Conservation (phyloP, 2,797 vertebrate species). For the Spea hammondii region DNA sequence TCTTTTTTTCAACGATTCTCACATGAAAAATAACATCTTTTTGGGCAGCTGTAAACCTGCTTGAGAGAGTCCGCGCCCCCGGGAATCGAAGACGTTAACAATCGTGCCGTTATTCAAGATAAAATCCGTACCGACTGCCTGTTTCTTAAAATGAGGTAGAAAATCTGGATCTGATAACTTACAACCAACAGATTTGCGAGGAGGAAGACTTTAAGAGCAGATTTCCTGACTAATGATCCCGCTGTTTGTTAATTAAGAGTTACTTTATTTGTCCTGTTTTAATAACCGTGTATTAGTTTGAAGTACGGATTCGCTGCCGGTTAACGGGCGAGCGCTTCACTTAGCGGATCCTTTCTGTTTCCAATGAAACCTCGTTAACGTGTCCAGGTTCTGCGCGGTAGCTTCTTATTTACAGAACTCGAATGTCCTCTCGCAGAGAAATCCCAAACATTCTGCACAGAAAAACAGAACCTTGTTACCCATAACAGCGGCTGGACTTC, state of each 20-base stretch:
- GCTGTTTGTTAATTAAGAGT: no score
- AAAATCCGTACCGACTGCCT: no score
- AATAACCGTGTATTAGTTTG: no score
- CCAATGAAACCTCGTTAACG: neutral
- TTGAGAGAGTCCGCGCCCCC: neutral
- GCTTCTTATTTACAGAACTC: slow-evolving; percentile 10
- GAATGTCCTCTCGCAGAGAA: slow-evolving; percentile 5
- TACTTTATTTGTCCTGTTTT: no score
- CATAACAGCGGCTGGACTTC: neutral
- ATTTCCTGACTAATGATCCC: no score
- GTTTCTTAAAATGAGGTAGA: no score
- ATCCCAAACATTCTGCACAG: slow-evolving; percentile 21
- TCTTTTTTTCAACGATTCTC: slow-evolving; percentile 19
- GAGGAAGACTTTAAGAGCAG: no score
- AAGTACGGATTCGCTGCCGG: no score
- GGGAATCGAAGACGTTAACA: slow-evolving; percentile 10
- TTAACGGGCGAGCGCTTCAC: no score
- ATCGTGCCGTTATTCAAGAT: neutral
- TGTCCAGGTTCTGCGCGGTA: neutral
- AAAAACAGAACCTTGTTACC: neutral
- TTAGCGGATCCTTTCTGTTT: no score
- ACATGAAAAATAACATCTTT: slow-evolving; percentile 30
- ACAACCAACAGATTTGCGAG: no score
- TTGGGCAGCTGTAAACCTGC: slow-evolving; percentile 24
- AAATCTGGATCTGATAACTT: no score